phyloP scores from a whole-genome alignment of 2,113 vertebrate genomes.

The Vidua chalybeata region DNA sequence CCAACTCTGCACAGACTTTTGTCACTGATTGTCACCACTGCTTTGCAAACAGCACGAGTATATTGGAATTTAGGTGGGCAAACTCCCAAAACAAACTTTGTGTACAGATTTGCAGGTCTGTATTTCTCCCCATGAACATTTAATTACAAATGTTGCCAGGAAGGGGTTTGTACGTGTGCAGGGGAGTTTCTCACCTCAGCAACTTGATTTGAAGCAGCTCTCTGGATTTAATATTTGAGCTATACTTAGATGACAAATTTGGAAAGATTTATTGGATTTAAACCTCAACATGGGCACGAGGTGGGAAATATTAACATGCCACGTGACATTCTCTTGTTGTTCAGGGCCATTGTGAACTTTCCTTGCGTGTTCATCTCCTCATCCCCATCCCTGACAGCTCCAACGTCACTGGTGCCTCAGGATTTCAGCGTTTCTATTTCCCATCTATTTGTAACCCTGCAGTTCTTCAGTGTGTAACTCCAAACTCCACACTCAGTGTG shows the following conservation, averaged over 20 bases:
- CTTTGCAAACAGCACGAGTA: background rate
- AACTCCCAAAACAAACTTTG: background rate
- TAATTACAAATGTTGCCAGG: constrained; percentile 35
- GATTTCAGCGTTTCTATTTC: background rate
- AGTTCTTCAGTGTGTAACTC: background rate
- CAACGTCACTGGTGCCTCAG: background rate
- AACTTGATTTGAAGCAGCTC: background rate
- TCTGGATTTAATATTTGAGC: background rate
- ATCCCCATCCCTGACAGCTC: too few relatives aligned
- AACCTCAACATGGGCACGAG: background rate
- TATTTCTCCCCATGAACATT: constrained; percentile 15
- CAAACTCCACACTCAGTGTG: accelerated
- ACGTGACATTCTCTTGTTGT: background rate
- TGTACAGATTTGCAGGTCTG: background rate
- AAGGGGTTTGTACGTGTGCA: background rate
- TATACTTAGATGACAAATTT: background rate
- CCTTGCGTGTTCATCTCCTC: background rate
- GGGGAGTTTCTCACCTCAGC: background rate
- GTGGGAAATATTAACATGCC: background rate
- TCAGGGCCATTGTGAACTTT: background rate
- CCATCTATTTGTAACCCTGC: accelerated
- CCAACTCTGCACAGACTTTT: background rate
- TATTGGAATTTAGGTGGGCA: background rate
- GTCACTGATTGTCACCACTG: background rate
- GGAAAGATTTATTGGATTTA: background rate